Evolutionary conservation across 2,888 invertebrate species (phyloP), one percentile per base, ranked within the genome.

Genomic region (Acanthopleura granulata): DNA sequence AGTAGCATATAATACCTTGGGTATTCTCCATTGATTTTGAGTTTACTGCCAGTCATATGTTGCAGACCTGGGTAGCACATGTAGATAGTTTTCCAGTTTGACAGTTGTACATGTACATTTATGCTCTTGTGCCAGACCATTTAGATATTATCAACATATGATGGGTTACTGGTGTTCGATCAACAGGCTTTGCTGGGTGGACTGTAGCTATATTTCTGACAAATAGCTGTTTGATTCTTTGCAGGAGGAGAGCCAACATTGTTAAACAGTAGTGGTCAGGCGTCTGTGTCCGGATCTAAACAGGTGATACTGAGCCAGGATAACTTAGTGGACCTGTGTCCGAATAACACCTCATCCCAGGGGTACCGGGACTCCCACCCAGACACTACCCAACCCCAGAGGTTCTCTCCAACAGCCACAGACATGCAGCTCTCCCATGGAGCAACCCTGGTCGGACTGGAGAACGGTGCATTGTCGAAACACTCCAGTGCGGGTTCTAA

Each of bases 181-280:
- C 9, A 40, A 9, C 4, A 3, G 9, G 40, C 40, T 40, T 3
- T 40, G 40, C 40, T 6, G 9, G 4, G 3, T 40, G 40, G 3
- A 40, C 40, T 6, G 3, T 61, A 61, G 3, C 25, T n/a, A 61
- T 25, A 61, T 61, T 61, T 61, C 3, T 61, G n/a, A 61, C 25
- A 4, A 61, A 25, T 61, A 61, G 3, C 25, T 61, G n/a, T 75
- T 74, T 73, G 77, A 74, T 78, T 62, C 77, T 72, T 82, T 83
- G 22, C 82, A 87, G 87, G 84, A 62, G 86, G 86, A 82, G 86
- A 87, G 72, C 84, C 85, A 12, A 85, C 87, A 4, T 79, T 86
- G 69, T 76, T 84, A 29, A 84, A 82, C 75, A 80, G 80, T 15
- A 72, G 75, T 51, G 76, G 77, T 72, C 81, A 78, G 69, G 75